These are phyloP conservation scores for Drosophila falleni DNA, from an alignment of 2,888 invertebrate species.

Conservation along the genomic window DNA sequence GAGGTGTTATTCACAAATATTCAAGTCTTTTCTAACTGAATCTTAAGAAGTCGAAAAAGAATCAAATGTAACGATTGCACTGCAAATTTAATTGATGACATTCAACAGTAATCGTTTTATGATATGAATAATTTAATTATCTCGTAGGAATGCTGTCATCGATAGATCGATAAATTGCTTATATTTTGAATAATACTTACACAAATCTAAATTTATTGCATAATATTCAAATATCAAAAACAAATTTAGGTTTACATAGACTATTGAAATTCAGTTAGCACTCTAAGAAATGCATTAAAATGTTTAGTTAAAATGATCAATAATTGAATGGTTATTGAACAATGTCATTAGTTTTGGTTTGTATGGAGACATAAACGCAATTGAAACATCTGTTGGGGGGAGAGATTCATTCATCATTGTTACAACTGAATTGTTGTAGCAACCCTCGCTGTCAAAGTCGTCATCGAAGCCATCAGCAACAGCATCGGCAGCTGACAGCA, in stretches of 20 bases:
- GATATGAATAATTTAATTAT: no score
- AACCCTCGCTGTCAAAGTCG: slow-evolving; percentile 64
- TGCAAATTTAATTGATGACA: no score
- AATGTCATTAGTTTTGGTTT: slow-evolving; percentile 1
- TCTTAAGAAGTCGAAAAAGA: no score
- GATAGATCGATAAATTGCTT: no score
- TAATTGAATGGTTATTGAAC: neutral
- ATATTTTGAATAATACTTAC: no score
- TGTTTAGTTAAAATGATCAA: neutral
- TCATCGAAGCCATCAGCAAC: slow-evolving; percentile 47
- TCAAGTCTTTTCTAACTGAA: no score
- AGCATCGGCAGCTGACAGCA: slow-evolving; percentile 24
- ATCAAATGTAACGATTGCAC: neutral
- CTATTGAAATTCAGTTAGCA: no score
- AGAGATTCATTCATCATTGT: slow-evolving; percentile 44
- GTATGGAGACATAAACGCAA: slow-evolving; percentile 16
- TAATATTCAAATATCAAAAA: no score
- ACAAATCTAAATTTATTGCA: no score
- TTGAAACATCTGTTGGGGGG: slow-evolving; percentile 36
- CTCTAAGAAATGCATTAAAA: neutral
- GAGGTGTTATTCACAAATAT: neutral
- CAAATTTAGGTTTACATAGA: no score
- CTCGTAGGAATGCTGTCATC: no score
- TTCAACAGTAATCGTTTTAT: no score
- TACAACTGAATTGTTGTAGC: slow-evolving; percentile 42